Base-by-base conservation (phyloP, 2,888 invertebrate species). In the Elysia crispata region DNA sequence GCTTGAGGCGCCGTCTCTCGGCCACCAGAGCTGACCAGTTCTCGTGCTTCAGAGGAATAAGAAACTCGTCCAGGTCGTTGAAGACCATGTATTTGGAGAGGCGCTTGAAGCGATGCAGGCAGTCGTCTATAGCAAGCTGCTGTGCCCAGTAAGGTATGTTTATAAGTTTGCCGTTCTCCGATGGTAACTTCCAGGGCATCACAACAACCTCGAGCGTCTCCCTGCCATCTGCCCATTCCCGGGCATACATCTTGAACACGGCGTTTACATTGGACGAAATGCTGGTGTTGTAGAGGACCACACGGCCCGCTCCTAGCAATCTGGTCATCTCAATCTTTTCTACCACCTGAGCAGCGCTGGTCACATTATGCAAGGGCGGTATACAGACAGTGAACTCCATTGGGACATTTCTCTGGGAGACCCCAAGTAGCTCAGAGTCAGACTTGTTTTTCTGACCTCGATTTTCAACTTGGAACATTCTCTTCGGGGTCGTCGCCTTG, bases 61-160 rank as follows among this genome's bases (percentile, higher is more conserved):
- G 87, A 76, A 90, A 89, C 82, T 92, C 92, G 79, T 92, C 92
- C 18, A 91, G 69, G 81, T 92, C 92, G 60, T 87, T 80, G 81
- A 87, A 89, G 8, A 89, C 90, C 23, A 91, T 70, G 81, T 86
- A 90, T 49, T 86, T 79, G 30, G 86, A 86, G 28, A 76, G 41
- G 57, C 85, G 70, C 82, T 86, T 85, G 77, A 85, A 84, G 74
- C 91, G 83, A 78, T 90, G 89, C 1, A 90, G 84, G 81, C 92
- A 92, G 83, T 92, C 91, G 82, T 91, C 90, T 76, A 90, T 85
- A 18, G 90, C 87, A 6, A 89, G 85, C 64, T 90, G 80, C 80
- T 92, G 92, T 1, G 88, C 92, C 81, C 89, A 88, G 83, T 91
- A 90, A 86, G 91, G 90, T 18, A 91, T 87, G 73, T 88, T 88